Percentiles rank a stretch among this genome's conserved stretches.
Evolutionary conservation across 2,113 vertebrate species (phyloP).

Genomic region (pig (Sus scrofa)): T2T-Sscrofa CM000814.6:32635001-32635500

Average conservation of each 20-base stretch:
- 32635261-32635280: background rate
- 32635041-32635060: background rate
- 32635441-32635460: background rate
- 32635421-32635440: background rate
- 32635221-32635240: background rate
- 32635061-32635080: background rate
- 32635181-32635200: background rate
- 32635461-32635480: too few species aligned
- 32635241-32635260: background rate
- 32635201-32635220: background rate
- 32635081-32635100: background rate
- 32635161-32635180: background rate
- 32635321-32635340: background rate
- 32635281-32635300: background rate
- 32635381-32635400: background rate
- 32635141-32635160: background rate
- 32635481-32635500: too few species aligned
- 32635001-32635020: background rate
- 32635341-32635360: background rate
- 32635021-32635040: background rate
- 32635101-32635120: background rate
- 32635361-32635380: background rate
- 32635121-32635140: accelerated
- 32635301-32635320: background rate
- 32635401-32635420: background rate